Percentiles rank a stretch among this genome's conserved stretches.
Evolutionary conservation across 2,888 invertebrate genomes (phyloP).

Genomic region (Drosophila antonietae): DNA sequence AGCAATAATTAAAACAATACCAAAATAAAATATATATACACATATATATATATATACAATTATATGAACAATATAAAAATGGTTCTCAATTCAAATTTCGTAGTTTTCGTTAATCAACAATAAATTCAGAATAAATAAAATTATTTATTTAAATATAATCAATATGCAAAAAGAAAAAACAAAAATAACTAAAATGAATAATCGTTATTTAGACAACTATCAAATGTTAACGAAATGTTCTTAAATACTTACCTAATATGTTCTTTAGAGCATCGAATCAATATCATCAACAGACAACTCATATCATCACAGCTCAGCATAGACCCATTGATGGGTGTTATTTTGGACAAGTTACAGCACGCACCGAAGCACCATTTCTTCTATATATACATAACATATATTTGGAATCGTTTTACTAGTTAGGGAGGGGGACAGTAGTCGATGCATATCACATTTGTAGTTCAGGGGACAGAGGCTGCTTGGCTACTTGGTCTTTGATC

Average conservation of each 20-base stretch:
- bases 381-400: slow-evolving; percentile 2
- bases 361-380: slow-evolving; percentile 50
- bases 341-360: slow-evolving; percentile 12
- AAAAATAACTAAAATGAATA: not conserved
- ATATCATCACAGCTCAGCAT: slow-evolving; percentile 63
- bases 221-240: slow-evolving; percentile 16
- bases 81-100: slow-evolving; percentile 45
- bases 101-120: slow-evolving; percentile 20
- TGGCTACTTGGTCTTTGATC: slow-evolving; percentile 38
- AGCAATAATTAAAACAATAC: slow-evolving; percentile 53
- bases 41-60: not conserved
- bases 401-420: slow-evolving; percentile 30
- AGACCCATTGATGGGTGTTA: slow-evolving; percentile 3
- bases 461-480: slow-evolving; percentile 13
- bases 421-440: slow-evolving; percentile 31
- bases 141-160: slow-evolving; percentile 8
- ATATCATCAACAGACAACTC: slow-evolving; percentile 52
- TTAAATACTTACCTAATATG: slow-evolving; percentile 17
- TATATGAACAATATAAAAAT: slow-evolving; percentile 12
- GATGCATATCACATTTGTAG: slow-evolving; percentile 64
- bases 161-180: slow-evolving; percentile 7
- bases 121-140: slow-evolving; percentile 16
- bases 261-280: slow-evolving; percentile 33
- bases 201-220: slow-evolving; percentile 15
- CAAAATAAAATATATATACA: not conserved